Evolutionary conservation across 2,797 vertebrate species (phyloP).

Genomic region (Melanotaenia trifasciata): DNA sequence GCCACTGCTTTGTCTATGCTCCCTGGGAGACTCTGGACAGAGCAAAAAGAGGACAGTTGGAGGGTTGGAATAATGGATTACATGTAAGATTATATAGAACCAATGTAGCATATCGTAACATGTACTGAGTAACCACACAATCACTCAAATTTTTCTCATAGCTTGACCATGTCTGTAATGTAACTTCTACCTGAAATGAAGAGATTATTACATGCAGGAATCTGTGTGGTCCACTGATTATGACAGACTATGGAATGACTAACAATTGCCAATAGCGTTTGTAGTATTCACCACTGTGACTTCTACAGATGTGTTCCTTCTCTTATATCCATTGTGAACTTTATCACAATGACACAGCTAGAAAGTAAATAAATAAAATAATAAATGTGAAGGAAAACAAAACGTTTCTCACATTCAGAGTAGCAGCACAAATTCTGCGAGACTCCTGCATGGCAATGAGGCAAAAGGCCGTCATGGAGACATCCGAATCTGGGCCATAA

Average conservation of each 20-base stretch:
- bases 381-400: not conserved
- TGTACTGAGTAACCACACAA: not conserved
- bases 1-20: constrained; percentile 74
- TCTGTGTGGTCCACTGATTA: not conserved
- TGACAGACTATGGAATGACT: not conserved
- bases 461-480: constrained; percentile 88
- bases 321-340: not conserved
- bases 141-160: not conserved
- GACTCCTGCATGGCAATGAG: constrained; percentile 85
- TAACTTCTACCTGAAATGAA: too few species aligned
- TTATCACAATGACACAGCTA: not conserved
- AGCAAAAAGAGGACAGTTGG: not conserved
- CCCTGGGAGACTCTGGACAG: constrained; percentile 67
- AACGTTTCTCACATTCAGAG: constrained; percentile 76
- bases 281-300: not conserved
- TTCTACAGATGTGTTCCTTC: not conserved
- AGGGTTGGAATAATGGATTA: not conserved
- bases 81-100: not conserved
- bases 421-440: constrained; percentile 61
- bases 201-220: too few species aligned
- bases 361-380: not conserved
- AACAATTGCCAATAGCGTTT: not conserved
- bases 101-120: not conserved
- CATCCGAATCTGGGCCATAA: constrained; percentile 71
- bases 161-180: too few species aligned